A percentile compares a stretch with the other conserved stretches of the same genome.
Conservation (phyloP, 2,113 vertebrate genomes). For the Daphoenositta chrysoptera region DNA sequence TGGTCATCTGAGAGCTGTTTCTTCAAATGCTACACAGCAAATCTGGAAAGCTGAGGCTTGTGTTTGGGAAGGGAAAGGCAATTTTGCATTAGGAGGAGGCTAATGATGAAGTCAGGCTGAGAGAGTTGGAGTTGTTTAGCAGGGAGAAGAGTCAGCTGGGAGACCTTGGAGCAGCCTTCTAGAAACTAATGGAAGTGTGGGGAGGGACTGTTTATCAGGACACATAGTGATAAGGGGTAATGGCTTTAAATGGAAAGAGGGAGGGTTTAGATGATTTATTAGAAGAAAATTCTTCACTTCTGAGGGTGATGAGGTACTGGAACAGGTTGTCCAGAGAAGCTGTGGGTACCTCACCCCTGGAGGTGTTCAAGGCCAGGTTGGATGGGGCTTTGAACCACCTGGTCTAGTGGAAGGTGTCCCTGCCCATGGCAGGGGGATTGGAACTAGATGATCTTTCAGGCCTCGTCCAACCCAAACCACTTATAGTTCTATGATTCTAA, state of each 20-base stretch:
- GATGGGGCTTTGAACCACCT: neutral
- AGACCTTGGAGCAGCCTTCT: neutral
- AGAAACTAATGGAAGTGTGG: neutral
- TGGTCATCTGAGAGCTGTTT: neutral
- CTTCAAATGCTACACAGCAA: neutral
- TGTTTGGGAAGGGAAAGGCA: neutral
- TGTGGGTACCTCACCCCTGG: neutral
- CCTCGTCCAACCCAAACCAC: neutral
- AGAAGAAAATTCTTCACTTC: neutral
- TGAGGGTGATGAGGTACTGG: neutral
- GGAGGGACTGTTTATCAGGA: neutral
- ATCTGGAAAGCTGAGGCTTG: neutral
- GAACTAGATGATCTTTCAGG: neutral
- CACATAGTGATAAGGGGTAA: neutral
- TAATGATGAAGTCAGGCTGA: neutral
- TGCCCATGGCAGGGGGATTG: neutral
- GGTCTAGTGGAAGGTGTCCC: neutral
- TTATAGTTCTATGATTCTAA: neutral
- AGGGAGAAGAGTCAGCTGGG: neutral
- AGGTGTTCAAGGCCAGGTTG: neutral
- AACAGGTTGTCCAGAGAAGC: neutral
- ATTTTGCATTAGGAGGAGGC: neutral
- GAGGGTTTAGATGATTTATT: neutral
- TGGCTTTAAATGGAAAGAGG: neutral
- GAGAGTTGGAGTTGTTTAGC: neutral